Evolutionary conservation across 2,888 invertebrate species (phyloP), one percentile per base, ranked within the genome.

Genomic region (Pyrrhosoma nymphula): DNA sequence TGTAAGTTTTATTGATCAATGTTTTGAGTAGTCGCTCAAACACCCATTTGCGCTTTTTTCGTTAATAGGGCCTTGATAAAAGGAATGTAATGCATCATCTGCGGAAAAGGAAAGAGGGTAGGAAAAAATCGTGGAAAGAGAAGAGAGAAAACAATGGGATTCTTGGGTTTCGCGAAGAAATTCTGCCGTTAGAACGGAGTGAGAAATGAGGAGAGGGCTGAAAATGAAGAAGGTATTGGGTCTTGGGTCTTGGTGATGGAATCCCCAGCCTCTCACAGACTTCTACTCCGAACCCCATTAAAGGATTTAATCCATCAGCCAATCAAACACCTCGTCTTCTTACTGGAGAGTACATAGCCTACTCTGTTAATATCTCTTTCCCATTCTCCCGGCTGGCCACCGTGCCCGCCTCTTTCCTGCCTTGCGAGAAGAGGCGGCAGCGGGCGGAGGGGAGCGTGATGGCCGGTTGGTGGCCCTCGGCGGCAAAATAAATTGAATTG

Each of bases 291-390:
- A 39, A 63, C 47, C 75, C 93, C 69, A 93, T 93, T 69, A 93
- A 75, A 93, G 93, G 63, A 69, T 93, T 93, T 93, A 93, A 93
- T 93, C 93, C 93, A 69, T 93, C 69, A 93, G 93, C 93, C 93
- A 93, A 93, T 69, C 69, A 93, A 93, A 93, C 93, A 93, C 47
- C 26, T 18, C 35, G 35, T 47, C 75, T 69, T 39, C 14, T 35
- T 35, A 35, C 35, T 82, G 82, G 14, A 35, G 26, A 55, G 69
- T 75, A 35, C 69, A 63, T 93, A 63, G 47, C 69, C 39, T n/a
- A 14, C 93, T n/a, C 69, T 18, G 16, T 14, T n/a, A 12, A 4
- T 69, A 69, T 18, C 16, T 35, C 30, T 82, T 1, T 35, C 82
- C 35, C 35, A 30, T 30, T 10, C 69, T n/a, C 69, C 69, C 26